Base-by-base conservation (phyloP, 2,113 vertebrate species). In the Poecilia latipinna region DNA sequence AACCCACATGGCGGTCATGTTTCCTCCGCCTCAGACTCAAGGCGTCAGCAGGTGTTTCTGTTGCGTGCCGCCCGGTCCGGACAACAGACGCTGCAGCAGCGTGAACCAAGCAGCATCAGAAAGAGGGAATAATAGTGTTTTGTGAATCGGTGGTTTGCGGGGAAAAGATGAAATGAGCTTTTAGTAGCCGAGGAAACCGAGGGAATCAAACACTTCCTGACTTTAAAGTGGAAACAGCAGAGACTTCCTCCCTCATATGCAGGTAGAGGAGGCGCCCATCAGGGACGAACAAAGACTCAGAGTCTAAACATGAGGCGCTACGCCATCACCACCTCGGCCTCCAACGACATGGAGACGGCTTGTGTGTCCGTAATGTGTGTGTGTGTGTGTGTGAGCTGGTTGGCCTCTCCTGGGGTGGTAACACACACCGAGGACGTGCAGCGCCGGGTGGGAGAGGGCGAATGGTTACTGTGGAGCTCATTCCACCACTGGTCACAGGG, bases 201-300 rank as follows among this genome's bases (percentile, higher is more conserved):
- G 74, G 84, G 88, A 93, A 94, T 93, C 92, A 95, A 94, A 92
- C 91, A 85, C 90, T 93, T 93, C 92, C 93, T 95, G 92, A 71
- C 92, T 88, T 93, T 92, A 90, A 91, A 93, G 90, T 90, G 89
- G 84, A 86, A 88, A 78, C 86, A 88, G 87, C 77, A 19, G 82
- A 91, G 83, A 90, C 90, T 93, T 94, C 93, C 93, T 93, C 93
- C 90, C 92, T 92, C 84, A 92, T 89, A 94, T 95, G 92, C 91
- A 91, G 93, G 93, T 92, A 90, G 89, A 88, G 74, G 76, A 82
- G 91, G 88, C 79, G 69, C 82, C 65, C 88, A 91, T 90, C 85
- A 82, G 89, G 89, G 85, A 89, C 65, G 83, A 86, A 90, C 89
- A 91, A 90, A 92, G 90, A 84, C 68, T 8, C 57, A 12, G 77